Conservation (phyloP, 2,888 invertebrate genomes). For the Ophonus ardosiacus region DNA sequence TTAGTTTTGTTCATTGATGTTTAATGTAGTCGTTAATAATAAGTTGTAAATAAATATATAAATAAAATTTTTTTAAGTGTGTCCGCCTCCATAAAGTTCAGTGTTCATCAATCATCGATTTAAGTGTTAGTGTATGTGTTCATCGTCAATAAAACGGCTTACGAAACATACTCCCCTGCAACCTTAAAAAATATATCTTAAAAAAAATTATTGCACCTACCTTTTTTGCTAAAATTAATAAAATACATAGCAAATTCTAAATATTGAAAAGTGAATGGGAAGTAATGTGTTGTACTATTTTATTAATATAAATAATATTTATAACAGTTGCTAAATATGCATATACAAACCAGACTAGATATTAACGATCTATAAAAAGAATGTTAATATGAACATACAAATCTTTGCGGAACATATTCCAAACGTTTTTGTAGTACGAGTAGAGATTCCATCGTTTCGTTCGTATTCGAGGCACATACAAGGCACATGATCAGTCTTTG, state of each 20-base stretch:
- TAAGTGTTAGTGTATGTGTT: too few relatives aligned
- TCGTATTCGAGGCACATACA: constrained; percentile 55
- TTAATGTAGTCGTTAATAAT: too few relatives aligned
- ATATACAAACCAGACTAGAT: constrained; percentile 62
- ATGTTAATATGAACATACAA: constrained; percentile 54
- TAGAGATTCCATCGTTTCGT: constrained; percentile 12
- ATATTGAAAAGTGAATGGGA: background rate
- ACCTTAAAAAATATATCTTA: too few relatives aligned
- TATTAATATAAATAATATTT: constrained; percentile 61
- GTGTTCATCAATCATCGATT: too few relatives aligned
- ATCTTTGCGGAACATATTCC: constrained; percentile 33
- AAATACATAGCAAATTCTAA: background rate
- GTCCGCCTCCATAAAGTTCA: too few relatives aligned
- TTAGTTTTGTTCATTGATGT: too few relatives aligned
- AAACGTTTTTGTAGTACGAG: background rate
- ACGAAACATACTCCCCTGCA: too few relatives aligned
- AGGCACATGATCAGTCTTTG: constrained; percentile 59
- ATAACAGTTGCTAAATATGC: constrained; percentile 56
- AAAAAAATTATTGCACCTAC: background rate
- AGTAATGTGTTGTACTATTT: constrained; percentile 14
- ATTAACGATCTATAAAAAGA: constrained; percentile 56
- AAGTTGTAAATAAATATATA: too few relatives aligned
- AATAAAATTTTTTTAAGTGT: too few relatives aligned
- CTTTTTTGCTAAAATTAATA: background rate
- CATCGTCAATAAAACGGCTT: too few relatives aligned